Percentiles rank a stretch among this genome's conserved stretches.
Conservation (phyloP, 1,140 invertebrate genomes). For the Euschistus heros region DNA sequence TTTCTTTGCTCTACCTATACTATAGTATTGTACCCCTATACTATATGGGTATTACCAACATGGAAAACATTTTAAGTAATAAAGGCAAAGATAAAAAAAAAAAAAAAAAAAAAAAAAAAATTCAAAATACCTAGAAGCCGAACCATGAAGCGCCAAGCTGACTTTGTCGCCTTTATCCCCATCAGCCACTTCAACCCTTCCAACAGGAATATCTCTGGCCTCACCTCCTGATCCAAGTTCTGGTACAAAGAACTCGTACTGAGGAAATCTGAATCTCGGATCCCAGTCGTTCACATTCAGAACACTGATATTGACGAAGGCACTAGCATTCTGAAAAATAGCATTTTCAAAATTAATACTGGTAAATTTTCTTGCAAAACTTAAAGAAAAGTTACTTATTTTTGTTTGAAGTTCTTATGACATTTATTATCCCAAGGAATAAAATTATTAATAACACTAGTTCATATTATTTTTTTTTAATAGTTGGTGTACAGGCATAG, state of each 20-base stretch:
- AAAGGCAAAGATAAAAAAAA: too few relatives aligned
- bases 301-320: slow-evolving; percentile 64
- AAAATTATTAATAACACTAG: too few relatives aligned
- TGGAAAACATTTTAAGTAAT: too few relatives aligned
- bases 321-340: slow-evolving; percentile 59
- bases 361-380: too few relatives aligned
- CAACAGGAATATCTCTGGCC: slow-evolving; percentile 47
- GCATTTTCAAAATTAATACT: slow-evolving; percentile 28
- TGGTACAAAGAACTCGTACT: slow-evolving; percentile 70
- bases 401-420: not conserved
- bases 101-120: not conserved
- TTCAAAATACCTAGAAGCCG: slow-evolving; percentile 48
- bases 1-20: too few relatives aligned
- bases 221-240: slow-evolving; percentile 41
- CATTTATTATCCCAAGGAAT: not conserved
- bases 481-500: too few relatives aligned
- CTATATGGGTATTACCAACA: too few relatives aligned
- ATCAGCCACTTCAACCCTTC: slow-evolving; percentile 56
- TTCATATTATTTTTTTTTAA: too few relatives aligned
- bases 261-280: slow-evolving; percentile 72
- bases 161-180: slow-evolving; percentile 66
- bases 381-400: not conserved
- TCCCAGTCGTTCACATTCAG: slow-evolving; percentile 88
- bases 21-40: too few relatives aligned
- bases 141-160: slow-evolving; percentile 55